These are phyloP conservation scores for Chaetorhynchus papuensis DNA, from an alignment of 2,113 vertebrate genomes.

Conservation along the genomic window DNA sequence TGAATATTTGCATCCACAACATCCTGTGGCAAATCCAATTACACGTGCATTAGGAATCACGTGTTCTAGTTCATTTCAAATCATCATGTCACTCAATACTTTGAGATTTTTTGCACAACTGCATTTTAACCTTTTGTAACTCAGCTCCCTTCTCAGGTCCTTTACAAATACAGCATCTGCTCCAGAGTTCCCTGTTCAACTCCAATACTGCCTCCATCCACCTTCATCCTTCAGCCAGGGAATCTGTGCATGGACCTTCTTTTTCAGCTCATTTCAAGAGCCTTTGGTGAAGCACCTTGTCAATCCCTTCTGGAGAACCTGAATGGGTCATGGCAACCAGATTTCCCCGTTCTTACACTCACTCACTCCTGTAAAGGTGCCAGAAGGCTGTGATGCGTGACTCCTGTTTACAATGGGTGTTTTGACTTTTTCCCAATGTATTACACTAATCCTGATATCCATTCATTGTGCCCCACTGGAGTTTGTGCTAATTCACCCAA, in stretches of 20 bases:
- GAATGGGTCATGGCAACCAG: neutral
- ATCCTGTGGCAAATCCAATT: neutral
- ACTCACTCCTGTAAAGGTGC: neutral
- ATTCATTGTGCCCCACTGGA: neutral
- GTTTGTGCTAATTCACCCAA: neutral
- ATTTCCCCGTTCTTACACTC: neutral
- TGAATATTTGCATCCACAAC: neutral
- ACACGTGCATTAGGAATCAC: accelerated
- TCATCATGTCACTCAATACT: neutral
- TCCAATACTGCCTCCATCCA: neutral
- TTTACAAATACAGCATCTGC: accelerated
- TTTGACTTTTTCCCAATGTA: neutral
- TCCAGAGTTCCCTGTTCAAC: neutral
- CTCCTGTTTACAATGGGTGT: neutral
- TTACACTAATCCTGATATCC: neutral
- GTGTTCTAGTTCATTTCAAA: neutral
- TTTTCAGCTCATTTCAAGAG: neutral
- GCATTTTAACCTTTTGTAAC: neutral
- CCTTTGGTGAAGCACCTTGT: neutral
- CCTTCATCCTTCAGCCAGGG: neutral
- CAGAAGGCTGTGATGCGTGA: neutral
- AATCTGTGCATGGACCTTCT: neutral
- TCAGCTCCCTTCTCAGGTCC: neutral
- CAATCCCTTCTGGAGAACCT: neutral
- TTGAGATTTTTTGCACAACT: neutral